Evolutionary conservation across 2,888 invertebrate genomes (phyloP).

Genomic region (Nemurella pictetii): DNA sequence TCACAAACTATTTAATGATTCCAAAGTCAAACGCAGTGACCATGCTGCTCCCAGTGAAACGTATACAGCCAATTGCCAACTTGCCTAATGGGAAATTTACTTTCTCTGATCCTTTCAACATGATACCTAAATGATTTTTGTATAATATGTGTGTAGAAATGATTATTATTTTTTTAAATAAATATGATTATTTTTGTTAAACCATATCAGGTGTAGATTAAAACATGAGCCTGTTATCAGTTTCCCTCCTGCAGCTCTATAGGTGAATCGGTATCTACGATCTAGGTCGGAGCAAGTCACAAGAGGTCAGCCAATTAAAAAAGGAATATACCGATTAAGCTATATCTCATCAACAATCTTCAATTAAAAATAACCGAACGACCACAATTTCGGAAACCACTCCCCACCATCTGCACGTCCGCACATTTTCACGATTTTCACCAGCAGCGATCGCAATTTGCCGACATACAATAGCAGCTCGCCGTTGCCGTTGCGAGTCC

Average conservation of each 20-base stretch:
- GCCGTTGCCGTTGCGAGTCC: too few relatives aligned
- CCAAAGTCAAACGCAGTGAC: neutral
- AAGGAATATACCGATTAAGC: neutral
- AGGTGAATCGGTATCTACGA: neutral
- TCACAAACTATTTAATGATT: neutral
- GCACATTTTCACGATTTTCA: neutral
- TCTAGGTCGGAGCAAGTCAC: neutral
- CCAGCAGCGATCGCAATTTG: neutral
- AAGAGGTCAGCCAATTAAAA: neutral
- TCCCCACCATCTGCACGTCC: neutral
- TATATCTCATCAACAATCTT: neutral
- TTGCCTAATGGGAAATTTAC: neutral
- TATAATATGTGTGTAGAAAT: constrained; percentile 26
- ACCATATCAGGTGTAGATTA: constrained; percentile 8
- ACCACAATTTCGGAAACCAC: neutral
- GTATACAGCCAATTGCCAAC: neutral
- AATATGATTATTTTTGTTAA: constrained; percentile 32
- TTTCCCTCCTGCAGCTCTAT: neutral
- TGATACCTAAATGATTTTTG: neutral
- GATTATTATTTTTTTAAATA: constrained; percentile 27
- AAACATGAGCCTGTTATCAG: neutral
- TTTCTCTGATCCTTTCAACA: neutral
- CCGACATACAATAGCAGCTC: neutral
- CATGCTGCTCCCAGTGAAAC: neutral
- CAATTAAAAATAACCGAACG: neutral